These are phyloP conservation scores for Rotaria socialis DNA, from an alignment of 2,888 invertebrate species.

Conservation along the genomic window DNA sequence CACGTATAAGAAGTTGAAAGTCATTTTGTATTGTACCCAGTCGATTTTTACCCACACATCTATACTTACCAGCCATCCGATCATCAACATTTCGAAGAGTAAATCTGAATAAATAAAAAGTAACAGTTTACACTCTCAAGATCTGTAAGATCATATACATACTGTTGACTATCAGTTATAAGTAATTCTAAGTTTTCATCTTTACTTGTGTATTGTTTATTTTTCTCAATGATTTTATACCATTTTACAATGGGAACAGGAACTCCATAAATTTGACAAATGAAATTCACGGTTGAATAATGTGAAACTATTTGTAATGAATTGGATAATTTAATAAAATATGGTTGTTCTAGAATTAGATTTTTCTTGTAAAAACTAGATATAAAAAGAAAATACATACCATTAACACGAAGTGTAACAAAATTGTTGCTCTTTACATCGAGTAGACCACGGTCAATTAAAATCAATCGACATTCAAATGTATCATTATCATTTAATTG, in stretches of 20 bases:
- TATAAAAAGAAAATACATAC: not conserved
- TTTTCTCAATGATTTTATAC: not conserved
- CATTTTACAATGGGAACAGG: conserved; percentile 2
- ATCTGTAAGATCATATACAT: not conserved
- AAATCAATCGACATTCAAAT: conserved; percentile 32
- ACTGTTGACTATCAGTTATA: not conserved
- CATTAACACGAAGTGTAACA: conserved; percentile 26
- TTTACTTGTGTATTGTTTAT: not conserved
- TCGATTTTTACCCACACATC: conserved; percentile 6
- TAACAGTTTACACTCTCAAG: too few species aligned
- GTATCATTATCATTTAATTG: conserved; percentile 36
- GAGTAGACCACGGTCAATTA: conserved; percentile 30
- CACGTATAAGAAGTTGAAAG: not conserved
- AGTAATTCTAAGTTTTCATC: not conserved
- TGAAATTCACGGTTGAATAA: conserved; percentile 17
- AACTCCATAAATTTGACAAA: conserved; percentile 32
- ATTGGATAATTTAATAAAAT: not conserved
- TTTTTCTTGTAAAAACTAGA: not conserved
- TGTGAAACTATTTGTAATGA: not conserved
- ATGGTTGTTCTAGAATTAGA: conserved; percentile 4
- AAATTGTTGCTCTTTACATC: conserved; percentile 19
- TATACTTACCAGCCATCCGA: conserved; percentile 4
- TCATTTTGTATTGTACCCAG: not conserved
- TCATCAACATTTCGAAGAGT: conserved; percentile 26
- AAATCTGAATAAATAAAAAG: not conserved